Base-by-base conservation (phyloP, 2,797 vertebrate species). In the Siniperca undulata region DNA sequence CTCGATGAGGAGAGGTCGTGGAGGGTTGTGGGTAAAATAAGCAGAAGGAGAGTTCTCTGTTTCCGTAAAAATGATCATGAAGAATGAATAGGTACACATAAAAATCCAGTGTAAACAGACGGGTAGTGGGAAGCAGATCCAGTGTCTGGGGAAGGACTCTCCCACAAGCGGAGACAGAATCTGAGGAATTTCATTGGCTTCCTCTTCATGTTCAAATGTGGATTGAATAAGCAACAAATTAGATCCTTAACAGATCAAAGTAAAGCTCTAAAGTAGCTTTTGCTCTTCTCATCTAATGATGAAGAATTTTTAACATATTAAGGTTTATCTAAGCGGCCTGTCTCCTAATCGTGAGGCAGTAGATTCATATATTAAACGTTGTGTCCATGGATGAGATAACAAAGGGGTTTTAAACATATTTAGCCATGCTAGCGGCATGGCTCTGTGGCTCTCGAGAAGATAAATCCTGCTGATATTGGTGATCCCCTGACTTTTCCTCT, bases 41-140 rank as follows among this genome's bases (percentile, higher is more conserved):
- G 74, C 82, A 86, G 59, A 72, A 4, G 19, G 61, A 65, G 81
- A 53, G 38, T 70, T 42, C 53, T 30, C 9, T 7, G 55, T 73
- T 88, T 68, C 73, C 24, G 36, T 70, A 70, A 78, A 81, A 80
- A 67, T 53, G 52, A 83, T 67, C 83, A 88, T 77, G 77, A 84
- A 82, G 65, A 71, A 53, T 5, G 2, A 76, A 83, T 66, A 24
- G 10, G 61, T 58, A n/a, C 34, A 74, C 72, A 64, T 72, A 46
- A 83, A 77, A 66, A 59, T 50, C 38, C 13, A 90, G 85, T 27
- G 75, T 84, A 81, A 92, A 90, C 90, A 85, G 70, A 60, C 40
- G 53, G 52, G 76, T 34, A 0, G 70, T 7, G 53, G 78, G 81
- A 38, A 62, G 24, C 1, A 22, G 50, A 56, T 76, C 70, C 42